phyloP scores from a whole-genome alignment of 2,113 vertebrate genomes.

The Caretta caretta region DNA sequence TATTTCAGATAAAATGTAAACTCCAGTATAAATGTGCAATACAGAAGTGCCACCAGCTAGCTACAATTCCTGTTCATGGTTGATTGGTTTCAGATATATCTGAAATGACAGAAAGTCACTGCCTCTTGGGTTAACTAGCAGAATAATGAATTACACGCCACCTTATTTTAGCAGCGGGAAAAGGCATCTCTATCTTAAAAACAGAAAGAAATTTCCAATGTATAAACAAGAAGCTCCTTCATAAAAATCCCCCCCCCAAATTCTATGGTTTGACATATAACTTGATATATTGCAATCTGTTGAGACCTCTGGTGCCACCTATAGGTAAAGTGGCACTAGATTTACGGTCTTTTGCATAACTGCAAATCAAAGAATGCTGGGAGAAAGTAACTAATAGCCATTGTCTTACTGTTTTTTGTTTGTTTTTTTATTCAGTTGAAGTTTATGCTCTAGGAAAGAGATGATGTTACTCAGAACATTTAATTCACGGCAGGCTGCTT shows the following conservation, averaged over 20 bases:
- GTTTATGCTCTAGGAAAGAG: not conserved
- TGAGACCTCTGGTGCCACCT: not conserved
- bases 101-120: conserved; percentile 51
- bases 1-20: conserved; percentile 31
- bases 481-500: not conserved
- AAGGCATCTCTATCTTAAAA: conserved; percentile 39
- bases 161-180: conserved; percentile 24
- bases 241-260: not conserved
- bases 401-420: not conserved
- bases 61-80: not conserved
- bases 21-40: not conserved
- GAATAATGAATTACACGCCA: conserved; percentile 25
- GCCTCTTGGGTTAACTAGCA: conserved; percentile 48
- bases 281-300: not conserved
- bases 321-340: not conserved
- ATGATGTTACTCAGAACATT: not conserved
- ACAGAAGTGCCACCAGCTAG: conserved; percentile 19
- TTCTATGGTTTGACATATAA: not conserved
- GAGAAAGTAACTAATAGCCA: not conserved
- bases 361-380: not conserved
- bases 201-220: not conserved
- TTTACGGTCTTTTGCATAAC: not conserved
- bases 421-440: not conserved
- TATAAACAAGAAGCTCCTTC: not conserved
- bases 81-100: conserved; percentile 43